These are phyloP conservation scores for Enteromius viviparus DNA, from an alignment of 2,797 vertebrate genomes.

Conservation along the genomic window DNA sequence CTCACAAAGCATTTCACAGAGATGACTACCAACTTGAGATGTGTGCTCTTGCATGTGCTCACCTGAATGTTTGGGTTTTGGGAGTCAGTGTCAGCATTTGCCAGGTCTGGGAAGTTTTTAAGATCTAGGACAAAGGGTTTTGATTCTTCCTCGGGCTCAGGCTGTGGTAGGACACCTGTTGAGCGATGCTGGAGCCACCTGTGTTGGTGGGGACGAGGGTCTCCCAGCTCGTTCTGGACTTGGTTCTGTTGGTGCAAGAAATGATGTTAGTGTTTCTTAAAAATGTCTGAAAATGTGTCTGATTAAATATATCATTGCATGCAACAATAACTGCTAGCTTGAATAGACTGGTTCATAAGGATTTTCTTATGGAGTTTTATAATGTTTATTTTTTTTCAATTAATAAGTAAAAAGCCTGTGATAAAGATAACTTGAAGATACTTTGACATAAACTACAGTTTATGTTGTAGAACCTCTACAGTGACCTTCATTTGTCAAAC, in stretches of 20 bases:
- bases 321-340: not conserved
- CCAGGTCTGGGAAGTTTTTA: constrained; percentile 86
- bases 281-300: constrained; percentile 72
- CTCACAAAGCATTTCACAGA: constrained; percentile 4
- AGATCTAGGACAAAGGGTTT: constrained; percentile 87
- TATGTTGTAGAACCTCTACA: not conserved
- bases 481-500: not conserved
- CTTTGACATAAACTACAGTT: not conserved
- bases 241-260: constrained; percentile 71
- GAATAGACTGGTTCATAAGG: not conserved
- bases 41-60: not conserved
- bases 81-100: constrained; percentile 82
- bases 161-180: constrained; percentile 69
- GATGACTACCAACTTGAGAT: not conserved
- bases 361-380: not conserved
- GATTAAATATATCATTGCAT: constrained; percentile 26
- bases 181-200: constrained; percentile 74
- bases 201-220: constrained; percentile 69
- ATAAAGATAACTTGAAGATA: not conserved
- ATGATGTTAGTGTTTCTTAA: constrained; percentile 61
- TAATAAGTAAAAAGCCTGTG: not conserved
- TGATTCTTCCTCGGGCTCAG: constrained; percentile 72
- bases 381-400: not conserved
- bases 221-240: constrained; percentile 75
- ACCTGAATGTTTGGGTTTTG: constrained; percentile 95